phyloP scores from a whole-genome alignment of 1,140 invertebrate species.

The Probaryconus sp. region DNA sequence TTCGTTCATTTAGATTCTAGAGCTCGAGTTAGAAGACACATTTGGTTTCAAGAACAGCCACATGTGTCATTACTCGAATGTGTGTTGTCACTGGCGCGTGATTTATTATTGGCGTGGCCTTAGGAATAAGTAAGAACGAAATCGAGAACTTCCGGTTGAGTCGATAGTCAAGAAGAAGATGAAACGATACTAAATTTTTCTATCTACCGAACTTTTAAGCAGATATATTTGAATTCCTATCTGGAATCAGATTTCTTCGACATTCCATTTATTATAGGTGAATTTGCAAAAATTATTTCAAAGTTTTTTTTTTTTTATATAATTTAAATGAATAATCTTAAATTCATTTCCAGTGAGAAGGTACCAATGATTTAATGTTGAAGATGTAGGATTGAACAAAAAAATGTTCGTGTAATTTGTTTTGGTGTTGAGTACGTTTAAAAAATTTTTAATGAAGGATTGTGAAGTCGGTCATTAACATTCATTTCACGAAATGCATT shows the following conservation, averaged over 20 bases:
- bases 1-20: constrained; percentile 57
- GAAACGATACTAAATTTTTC: constrained; percentile 20
- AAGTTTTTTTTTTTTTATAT: no score
- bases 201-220: constrained; percentile 4
- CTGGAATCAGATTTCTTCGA: background rate
- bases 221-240: constrained; percentile 5
- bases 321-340: no score
- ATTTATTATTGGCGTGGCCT: constrained; percentile 61
- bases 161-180: constrained; percentile 27
- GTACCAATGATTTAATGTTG: no score
- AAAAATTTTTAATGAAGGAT: constrained; percentile 18
- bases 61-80: constrained; percentile 52
- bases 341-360: no score
- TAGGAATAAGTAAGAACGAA: constrained; percentile 56
- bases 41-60: constrained; percentile 54
- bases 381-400: no score
- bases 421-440: background rate
- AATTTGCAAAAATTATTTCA: no score
- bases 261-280: no score
- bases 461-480: constrained; percentile 27
- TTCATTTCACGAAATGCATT: constrained; percentile 28
- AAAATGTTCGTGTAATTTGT: no score
- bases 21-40: constrained; percentile 42
- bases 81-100: constrained; percentile 52
- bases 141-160: constrained; percentile 58